Conservation (phyloP, 2,113 vertebrate genomes). For the Parus major region DNA sequence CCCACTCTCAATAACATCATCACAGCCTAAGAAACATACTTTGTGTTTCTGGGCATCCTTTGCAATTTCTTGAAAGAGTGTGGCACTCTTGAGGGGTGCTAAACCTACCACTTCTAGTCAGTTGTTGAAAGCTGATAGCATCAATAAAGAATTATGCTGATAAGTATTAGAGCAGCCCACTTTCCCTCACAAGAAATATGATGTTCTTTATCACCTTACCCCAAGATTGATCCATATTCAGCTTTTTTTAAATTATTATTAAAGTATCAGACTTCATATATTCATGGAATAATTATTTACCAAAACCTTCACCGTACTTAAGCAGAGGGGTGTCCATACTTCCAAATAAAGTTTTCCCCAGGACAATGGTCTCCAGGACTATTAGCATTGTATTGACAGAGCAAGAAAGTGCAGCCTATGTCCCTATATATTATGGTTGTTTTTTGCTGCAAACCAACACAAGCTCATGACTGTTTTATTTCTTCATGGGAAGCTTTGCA, state of each 20-base stretch:
- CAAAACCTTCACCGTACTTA: not conserved
- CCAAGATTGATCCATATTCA: not conserved
- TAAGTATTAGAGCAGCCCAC: not conserved
- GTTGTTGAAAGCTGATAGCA: not conserved
- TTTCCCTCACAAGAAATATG: not conserved
- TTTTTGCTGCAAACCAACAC: not conserved
- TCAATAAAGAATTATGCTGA: not conserved
- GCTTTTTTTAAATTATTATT: not conserved
- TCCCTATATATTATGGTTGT: not conserved
- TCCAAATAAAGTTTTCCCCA: not conserved
- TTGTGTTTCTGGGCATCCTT: not conserved
- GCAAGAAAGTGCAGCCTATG: not conserved
- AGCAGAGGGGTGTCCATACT: not conserved
- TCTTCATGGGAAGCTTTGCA: not conserved
- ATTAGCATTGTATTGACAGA: not conserved
- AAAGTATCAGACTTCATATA: not conserved
- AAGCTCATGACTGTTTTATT: not conserved
- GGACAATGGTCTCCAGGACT: not conserved
- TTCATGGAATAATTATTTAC: not conserved
- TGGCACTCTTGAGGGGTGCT: not conserved
- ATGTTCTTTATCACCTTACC: not conserved
- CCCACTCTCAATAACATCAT: not conserved
- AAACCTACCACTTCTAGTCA: not conserved
- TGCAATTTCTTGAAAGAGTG: not conserved
- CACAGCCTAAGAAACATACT: not conserved